Conservation (phyloP, 2,113 vertebrate genomes). For the Coregonus clupeaformis region DNA sequence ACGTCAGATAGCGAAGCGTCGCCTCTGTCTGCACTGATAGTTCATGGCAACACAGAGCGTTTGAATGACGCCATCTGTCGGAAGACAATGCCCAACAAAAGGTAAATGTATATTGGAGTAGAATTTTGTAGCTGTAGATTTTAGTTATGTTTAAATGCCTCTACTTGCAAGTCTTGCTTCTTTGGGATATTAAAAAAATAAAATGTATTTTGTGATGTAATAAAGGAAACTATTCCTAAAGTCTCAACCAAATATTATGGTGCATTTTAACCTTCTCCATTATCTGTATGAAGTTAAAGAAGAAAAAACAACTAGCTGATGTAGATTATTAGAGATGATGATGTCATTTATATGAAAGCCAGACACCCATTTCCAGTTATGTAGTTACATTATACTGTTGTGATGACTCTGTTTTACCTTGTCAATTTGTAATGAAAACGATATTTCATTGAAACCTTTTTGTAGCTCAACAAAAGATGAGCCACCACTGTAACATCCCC, state of each 20-base stretch:
- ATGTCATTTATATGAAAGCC: slow-evolving; percentile 92
- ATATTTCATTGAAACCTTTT: slow-evolving; percentile 87
- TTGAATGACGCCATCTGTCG: too few species aligned
- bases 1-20: too few species aligned
- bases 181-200: slow-evolving; percentile 93
- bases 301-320: slow-evolving; percentile 76
- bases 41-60: too few species aligned
- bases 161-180: slow-evolving; percentile 95
- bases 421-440: slow-evolving; percentile 90
- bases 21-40: too few species aligned
- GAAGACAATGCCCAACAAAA: slow-evolving; percentile 54
- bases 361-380: slow-evolving; percentile 86
- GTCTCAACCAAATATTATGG: slow-evolving; percentile 91
- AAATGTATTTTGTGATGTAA: slow-evolving; percentile 94
- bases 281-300: slow-evolving; percentile 89
- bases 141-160: slow-evolving; percentile 91
- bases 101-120: slow-evolving; percentile 72
- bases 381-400: slow-evolving; percentile 89
- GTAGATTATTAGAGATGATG: slow-evolving; percentile 88
- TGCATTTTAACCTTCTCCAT: slow-evolving; percentile 96
- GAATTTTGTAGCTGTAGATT: slow-evolving; percentile 94
- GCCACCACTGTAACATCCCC: slow-evolving; percentile 90
- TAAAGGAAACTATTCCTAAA: slow-evolving; percentile 87
- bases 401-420: slow-evolving; percentile 85
- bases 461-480: slow-evolving; percentile 85